A percentile compares a stretch with the other conserved stretches of the same genome.
phyloP scores from a whole-genome alignment of 2,797 vertebrate genomes.

The Eremophila alpestris region DNA sequence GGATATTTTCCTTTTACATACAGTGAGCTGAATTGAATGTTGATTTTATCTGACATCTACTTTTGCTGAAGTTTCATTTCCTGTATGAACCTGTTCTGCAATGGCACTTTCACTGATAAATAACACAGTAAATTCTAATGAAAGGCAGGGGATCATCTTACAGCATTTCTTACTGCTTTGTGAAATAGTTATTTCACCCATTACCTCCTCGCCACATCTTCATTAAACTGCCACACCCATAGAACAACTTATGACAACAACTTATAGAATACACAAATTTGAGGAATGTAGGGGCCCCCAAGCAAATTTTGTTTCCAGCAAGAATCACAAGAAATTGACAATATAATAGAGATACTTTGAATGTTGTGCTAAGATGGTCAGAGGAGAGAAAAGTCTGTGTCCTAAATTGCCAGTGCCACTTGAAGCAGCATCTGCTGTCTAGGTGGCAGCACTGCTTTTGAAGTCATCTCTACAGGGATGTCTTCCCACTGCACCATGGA shows the following conservation, averaged over 20 bases:
- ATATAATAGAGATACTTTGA: not conserved
- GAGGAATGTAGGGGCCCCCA: not conserved
- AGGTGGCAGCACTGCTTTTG: not conserved
- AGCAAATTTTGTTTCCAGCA: not conserved
- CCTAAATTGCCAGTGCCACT: not conserved
- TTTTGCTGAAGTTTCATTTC: conserved; percentile 43
- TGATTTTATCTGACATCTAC: conserved; percentile 23
- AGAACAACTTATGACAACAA: not conserved
- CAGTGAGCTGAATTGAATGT: not conserved
- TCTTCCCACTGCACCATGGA: not conserved
- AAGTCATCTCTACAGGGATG: rapidly evolving
- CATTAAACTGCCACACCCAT: conserved; percentile 15
- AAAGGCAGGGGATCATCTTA: conserved; percentile 1
- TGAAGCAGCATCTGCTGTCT: not conserved
- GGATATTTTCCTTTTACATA: not conserved
- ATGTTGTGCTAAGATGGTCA: not conserved
- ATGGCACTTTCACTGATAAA: not conserved
- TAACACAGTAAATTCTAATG: not conserved
- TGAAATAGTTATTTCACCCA: not conserved
- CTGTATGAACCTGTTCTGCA: conserved; percentile 40
- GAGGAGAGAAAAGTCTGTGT: not conserved
- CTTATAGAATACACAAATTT: not conserved
- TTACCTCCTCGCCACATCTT: not conserved
- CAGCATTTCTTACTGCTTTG: not conserved
- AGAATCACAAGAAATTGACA: not conserved